Percentiles rank a stretch among this genome's conserved stretches.
phyloP scores from a whole-genome alignment of 2,888 invertebrate species.

The Carterocephalus palaemon region DNA sequence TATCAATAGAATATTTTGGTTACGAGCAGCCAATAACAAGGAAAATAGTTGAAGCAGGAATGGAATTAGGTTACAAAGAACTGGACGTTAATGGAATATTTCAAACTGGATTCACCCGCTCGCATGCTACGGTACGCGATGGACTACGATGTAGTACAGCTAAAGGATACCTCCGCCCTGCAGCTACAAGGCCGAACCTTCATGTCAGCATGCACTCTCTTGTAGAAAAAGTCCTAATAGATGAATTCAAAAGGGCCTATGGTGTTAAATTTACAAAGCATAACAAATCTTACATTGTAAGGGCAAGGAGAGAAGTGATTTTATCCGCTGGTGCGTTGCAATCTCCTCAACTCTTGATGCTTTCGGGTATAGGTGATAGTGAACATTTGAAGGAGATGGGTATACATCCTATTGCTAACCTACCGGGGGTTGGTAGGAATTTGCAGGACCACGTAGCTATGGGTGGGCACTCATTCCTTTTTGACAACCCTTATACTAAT shows the following conservation, averaged over 20 bases:
- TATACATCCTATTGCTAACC: slow-evolving; percentile 80
- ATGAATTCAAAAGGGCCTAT: slow-evolving; percentile 80
- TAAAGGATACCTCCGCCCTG: slow-evolving; percentile 87
- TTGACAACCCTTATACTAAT: slow-evolving; percentile 81
- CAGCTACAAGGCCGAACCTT: slow-evolving; percentile 83
- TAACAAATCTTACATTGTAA: slow-evolving; percentile 72
- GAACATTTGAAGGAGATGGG: slow-evolving; percentile 80
- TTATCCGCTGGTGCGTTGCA: slow-evolving; percentile 91
- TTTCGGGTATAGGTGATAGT: slow-evolving; percentile 88
- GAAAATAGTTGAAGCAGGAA: slow-evolving; percentile 83
- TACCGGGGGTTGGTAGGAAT: slow-evolving; percentile 88
- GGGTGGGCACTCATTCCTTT: slow-evolving; percentile 86
- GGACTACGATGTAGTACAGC: slow-evolving; percentile 91
- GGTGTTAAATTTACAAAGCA: slow-evolving; percentile 83
- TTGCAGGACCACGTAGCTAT: slow-evolving; percentile 91
- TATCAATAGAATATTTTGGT: slow-evolving; percentile 85
- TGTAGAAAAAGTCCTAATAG: slow-evolving; percentile 83
- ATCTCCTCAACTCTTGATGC: slow-evolving; percentile 91
- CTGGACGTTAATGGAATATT: slow-evolving; percentile 86
- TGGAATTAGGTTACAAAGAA: slow-evolving; percentile 83
- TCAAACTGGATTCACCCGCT: slow-evolving; percentile 88
- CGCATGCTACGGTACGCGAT: slow-evolving; percentile 87
- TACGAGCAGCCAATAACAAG: slow-evolving; percentile 84
- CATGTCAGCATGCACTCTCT: slow-evolving; percentile 84
- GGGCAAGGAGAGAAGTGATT: slow-evolving; percentile 87